A percentile compares a stretch with the other conserved stretches of the same genome.
These are phyloP conservation scores for Zaprionus obscuricornis DNA, from an alignment of 2,888 invertebrate species.

Conservation along the genomic window DNA sequence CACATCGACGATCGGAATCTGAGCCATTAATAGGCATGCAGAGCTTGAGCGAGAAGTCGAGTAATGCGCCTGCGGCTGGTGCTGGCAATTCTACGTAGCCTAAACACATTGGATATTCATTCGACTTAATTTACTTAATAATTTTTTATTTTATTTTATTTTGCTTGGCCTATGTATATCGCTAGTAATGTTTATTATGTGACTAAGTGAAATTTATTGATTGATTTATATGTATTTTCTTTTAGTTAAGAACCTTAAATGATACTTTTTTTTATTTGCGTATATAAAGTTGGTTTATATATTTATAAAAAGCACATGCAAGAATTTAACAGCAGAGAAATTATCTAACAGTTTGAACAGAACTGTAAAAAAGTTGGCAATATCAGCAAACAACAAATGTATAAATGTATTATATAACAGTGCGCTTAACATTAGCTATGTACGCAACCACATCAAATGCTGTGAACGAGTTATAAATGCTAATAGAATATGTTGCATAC, in stretches of 20 bases:
- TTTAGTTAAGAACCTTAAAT: conserved; percentile 9
- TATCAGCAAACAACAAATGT: too few relatives aligned
- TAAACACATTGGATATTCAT: not conserved
- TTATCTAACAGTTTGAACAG: too few relatives aligned
- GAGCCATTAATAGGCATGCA: conserved; percentile 81
- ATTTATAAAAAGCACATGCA: too few relatives aligned
- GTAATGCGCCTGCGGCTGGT: conserved; percentile 5
- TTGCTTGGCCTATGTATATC: conserved; percentile 22
- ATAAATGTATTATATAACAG: too few relatives aligned
- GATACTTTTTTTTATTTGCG: not conserved
- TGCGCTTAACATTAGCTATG: too few relatives aligned
- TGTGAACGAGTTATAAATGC: too few relatives aligned
- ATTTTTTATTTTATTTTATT: conserved; percentile 14
- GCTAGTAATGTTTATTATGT: conserved; percentile 23
- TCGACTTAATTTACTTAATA: conserved; percentile 11
- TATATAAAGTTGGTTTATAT: conserved; percentile 3
- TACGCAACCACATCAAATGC: too few relatives aligned
- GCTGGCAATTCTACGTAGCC: conserved; percentile 52
- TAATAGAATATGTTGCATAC: not conserved
- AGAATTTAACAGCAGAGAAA: too few relatives aligned
- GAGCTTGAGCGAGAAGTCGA: conserved; percentile 42
- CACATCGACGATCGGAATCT: conserved; percentile 83
- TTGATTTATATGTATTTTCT: conserved; percentile 21
- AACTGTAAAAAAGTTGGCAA: too few relatives aligned
- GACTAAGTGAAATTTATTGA: conserved; percentile 29